A percentile compares a stretch with the other conserved stretches of the same genome.
These are phyloP conservation scores for Lycia hirtaria DNA, from an alignment of 2,888 invertebrate genomes.

Conservation along the genomic window DNA sequence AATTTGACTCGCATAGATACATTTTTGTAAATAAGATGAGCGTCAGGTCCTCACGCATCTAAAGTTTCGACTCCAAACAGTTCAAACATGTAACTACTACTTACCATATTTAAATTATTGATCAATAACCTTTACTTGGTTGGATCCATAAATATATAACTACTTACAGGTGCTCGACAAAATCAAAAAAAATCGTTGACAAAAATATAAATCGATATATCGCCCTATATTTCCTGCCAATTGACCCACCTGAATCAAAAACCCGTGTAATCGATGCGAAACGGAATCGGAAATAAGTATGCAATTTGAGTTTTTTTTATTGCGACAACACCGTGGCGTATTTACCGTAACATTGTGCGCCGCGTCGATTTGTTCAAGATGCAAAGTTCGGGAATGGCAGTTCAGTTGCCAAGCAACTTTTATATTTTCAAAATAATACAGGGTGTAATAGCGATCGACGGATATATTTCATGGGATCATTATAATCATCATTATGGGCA, in stretches of 20 bases:
- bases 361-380: not conserved
- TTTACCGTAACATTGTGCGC: slow-evolving; percentile 10
- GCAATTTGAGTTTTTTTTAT: slow-evolving; percentile 16
- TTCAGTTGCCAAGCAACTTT: not conserved
- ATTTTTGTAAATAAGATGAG: too few relatives aligned
- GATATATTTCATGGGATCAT: too few relatives aligned
- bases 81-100: too few relatives aligned
- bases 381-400: not conserved
- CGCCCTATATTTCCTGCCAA: slow-evolving; percentile 9
- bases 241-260: slow-evolving; percentile 7
- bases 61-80: too few relatives aligned
- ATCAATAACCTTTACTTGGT: too few relatives aligned
- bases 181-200: not conserved
- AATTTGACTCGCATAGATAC: too few relatives aligned
- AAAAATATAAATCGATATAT: not conserved
- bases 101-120: too few relatives aligned
- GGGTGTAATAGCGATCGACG: too few relatives aligned
- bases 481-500: too few relatives aligned
- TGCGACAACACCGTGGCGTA: slow-evolving; percentile 8
- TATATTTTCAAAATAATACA: not conserved
- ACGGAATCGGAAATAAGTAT: slow-evolving; percentile 16
- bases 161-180: not conserved
- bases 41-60: too few relatives aligned
- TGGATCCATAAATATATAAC: too few relatives aligned
- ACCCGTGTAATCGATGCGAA: slow-evolving; percentile 12